These are phyloP conservation scores for Kryptolebias marmoratus DNA, from an alignment of 2,113 vertebrate species.

Conservation along the genomic window DNA sequence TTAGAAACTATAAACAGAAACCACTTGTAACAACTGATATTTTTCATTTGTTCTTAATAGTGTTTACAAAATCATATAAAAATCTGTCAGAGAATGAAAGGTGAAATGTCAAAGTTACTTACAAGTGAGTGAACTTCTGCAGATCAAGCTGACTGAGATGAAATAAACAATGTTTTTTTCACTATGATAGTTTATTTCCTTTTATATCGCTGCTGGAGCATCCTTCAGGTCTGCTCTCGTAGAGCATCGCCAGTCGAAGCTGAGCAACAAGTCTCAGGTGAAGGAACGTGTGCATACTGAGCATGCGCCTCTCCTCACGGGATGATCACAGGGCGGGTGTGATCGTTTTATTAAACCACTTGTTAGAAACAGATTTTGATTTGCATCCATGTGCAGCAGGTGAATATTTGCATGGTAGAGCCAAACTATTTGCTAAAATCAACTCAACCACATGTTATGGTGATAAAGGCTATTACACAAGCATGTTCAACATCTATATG, in stretches of 20 bases:
- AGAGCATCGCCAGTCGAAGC: conserved; percentile 6
- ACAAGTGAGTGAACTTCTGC: conserved; percentile 28
- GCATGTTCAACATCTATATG: too few species aligned
- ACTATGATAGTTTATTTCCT: conserved; percentile 13
- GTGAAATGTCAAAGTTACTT: conserved; percentile 34
- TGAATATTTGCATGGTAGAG: conserved; percentile 49
- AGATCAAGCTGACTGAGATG: neutral
- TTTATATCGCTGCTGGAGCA: conserved; percentile 7
- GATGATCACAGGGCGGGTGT: neutral
- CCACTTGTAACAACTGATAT: neutral
- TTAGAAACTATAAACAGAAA: neutral
- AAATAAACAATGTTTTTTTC: conserved; percentile 9
- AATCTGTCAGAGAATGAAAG: neutral
- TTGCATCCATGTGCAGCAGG: conserved; percentile 49
- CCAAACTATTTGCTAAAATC: neutral
- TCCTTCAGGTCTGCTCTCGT: neutral
- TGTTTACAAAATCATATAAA: neutral
- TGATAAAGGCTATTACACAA: neutral
- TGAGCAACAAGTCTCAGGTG: conserved; percentile 65
- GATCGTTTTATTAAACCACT: neutral
- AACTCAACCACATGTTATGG: neutral
- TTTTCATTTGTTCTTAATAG: neutral
- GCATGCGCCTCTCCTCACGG: conserved; percentile 40
- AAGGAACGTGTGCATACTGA: neutral
- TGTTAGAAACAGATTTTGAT: neutral